These are phyloP conservation scores for Peromyscus leucopus DNA, from an alignment of 2,113 vertebrate genomes.

Conservation along the genomic window DNA sequence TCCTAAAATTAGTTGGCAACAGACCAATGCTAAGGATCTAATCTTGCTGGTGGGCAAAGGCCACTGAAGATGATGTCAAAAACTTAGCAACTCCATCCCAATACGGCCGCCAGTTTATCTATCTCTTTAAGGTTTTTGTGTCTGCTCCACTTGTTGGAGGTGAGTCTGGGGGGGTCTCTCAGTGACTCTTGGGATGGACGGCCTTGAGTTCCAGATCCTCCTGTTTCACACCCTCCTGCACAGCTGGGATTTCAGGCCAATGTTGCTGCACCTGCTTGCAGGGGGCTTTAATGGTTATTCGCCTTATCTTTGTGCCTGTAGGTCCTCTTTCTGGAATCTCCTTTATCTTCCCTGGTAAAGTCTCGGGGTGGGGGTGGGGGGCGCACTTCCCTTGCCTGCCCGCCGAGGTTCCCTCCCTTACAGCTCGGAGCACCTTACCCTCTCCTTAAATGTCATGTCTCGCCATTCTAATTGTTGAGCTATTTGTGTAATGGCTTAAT, in stretches of 20 bases:
- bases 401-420: background rate
- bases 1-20: background rate
- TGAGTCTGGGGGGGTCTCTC: background rate
- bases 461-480: background rate
- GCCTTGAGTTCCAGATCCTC: background rate
- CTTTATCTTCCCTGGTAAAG: background rate
- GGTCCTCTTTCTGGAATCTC: background rate
- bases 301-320: background rate
- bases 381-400: background rate
- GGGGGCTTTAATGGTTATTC: background rate
- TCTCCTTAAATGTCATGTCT: slow-evolving; percentile 19
- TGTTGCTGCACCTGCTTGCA: background rate
- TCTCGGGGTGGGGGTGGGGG: background rate
- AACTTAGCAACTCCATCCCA: background rate
- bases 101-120: background rate
- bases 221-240: background rate
- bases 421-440: background rate
- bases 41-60: background rate
- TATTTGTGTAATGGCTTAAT: slow-evolving; percentile 59
- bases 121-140: background rate
- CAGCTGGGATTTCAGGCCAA: background rate
- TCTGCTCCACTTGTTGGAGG: background rate
- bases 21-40: background rate
- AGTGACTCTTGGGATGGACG: background rate
- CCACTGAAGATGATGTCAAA: background rate